Percentiles rank a stretch among this genome's conserved stretches.
Evolutionary conservation across 1,140 invertebrate species (phyloP).

Genomic region (Drosophila varians): DNA sequence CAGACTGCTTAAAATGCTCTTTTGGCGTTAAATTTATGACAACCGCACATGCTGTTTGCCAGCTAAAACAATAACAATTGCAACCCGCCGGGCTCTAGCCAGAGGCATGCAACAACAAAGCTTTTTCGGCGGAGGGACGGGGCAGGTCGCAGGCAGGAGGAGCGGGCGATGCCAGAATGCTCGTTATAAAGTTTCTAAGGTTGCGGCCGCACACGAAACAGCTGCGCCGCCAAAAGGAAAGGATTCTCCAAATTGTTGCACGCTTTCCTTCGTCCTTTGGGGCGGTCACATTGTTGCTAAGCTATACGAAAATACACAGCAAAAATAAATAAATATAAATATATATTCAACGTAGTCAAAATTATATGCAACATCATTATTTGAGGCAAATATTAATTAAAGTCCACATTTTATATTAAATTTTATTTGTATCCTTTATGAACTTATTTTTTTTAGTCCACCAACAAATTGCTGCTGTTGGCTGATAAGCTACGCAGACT

Average conservation of each 20-base stretch:
- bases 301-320: slow-evolving; percentile 16
- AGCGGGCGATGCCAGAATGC: slow-evolving; percentile 21
- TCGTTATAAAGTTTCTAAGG: slow-evolving; percentile 62
- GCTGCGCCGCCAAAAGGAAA: slow-evolving; percentile 62
- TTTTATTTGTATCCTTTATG: background rate
- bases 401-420: no score
- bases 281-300: slow-evolving; percentile 60
- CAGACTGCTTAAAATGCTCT: slow-evolving; percentile 69
- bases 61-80: slow-evolving; percentile 51
- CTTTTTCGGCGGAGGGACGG: background rate
- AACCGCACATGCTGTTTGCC: slow-evolving; percentile 73
- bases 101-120: slow-evolving; percentile 23
- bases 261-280: slow-evolving; percentile 37
- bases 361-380: no score
- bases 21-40: slow-evolving; percentile 77
- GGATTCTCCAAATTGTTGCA: slow-evolving; percentile 71
- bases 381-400: no score
- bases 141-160: background rate
- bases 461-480: slow-evolving; percentile 6
- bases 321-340: background rate
- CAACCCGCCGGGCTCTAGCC: slow-evolving; percentile 23
- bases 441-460: background rate
- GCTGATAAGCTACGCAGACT: slow-evolving; percentile 47
- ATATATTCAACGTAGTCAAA: background rate
- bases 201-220: slow-evolving; percentile 58